phyloP scores from a whole-genome alignment of 2,888 invertebrate species.

The Diarsia mendica region DNA sequence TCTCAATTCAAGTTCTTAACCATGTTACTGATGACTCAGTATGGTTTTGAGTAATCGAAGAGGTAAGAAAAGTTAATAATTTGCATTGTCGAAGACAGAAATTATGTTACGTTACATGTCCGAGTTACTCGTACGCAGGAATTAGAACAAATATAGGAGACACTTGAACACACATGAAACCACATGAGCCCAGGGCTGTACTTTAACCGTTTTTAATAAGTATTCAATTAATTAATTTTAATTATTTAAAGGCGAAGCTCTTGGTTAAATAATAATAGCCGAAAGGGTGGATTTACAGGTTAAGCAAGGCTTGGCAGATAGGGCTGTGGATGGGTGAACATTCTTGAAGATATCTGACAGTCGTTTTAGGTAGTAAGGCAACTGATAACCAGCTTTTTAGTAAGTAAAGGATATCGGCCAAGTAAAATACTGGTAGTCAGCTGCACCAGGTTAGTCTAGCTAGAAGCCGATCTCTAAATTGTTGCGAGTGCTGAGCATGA shows the following conservation, averaged over 20 bases:
- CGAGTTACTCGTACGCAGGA: conserved; percentile 87
- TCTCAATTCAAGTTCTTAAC: not conserved
- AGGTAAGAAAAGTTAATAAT: not conserved
- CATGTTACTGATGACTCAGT: not conserved
- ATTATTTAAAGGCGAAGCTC: not conserved
- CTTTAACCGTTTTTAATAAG: conserved; percentile 46
- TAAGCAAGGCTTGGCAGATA: not conserved
- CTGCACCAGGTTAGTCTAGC: not conserved
- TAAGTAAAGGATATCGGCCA: too few species aligned
- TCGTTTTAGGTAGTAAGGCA: not conserved
- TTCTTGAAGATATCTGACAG: not conserved
- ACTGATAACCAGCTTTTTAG: not conserved
- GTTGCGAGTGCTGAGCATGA: too few species aligned
- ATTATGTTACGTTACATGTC: conserved; percentile 66
- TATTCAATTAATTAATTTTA: not conserved
- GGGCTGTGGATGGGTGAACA: not conserved
- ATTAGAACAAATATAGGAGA: conserved; percentile 89
- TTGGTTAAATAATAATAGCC: not conserved
- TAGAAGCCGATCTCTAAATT: not conserved
- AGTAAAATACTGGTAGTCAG: not conserved
- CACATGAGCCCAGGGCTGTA: conserved; percentile 85
- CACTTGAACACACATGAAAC: conserved; percentile 90
- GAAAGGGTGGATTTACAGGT: not conserved
- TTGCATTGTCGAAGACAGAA: conserved; percentile 40
- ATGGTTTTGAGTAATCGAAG: conserved; percentile 16